Evolutionary conservation across 2,113 vertebrate genomes (phyloP).

Genomic region (Spermophilus dauricus): DNA sequence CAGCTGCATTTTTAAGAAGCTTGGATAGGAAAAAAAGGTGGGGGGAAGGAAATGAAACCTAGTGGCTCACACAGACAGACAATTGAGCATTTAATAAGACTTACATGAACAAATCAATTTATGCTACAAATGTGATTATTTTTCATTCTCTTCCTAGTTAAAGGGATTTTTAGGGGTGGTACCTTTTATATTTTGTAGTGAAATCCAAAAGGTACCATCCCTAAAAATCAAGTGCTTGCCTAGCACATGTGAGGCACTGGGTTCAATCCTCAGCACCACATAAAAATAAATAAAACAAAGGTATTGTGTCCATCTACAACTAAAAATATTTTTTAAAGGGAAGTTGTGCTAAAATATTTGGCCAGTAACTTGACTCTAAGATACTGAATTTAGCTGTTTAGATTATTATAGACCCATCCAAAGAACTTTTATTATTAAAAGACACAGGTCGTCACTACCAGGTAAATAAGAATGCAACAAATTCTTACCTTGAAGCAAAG

Average conservation of each 20-base stretch:
- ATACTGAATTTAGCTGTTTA: conserved; percentile 5
- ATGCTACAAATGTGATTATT: not conserved
- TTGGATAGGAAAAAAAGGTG: not conserved
- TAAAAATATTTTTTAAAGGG: not conserved
- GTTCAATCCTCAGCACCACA: no score
- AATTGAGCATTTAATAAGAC: not conserved
- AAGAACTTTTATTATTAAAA: not conserved
- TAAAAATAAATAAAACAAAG: no score
- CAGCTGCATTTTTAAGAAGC: not conserved
- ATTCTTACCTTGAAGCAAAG: not conserved
- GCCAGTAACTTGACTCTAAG: not conserved
- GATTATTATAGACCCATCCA: not conserved
- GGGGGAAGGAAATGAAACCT: not conserved
- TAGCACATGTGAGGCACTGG: no score
- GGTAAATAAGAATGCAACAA: not conserved
- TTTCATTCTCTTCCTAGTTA: not conserved
- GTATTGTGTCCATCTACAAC: no score
- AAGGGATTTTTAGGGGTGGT: not conserved
- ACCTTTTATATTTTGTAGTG: not conserved
- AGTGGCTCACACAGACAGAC: not conserved
- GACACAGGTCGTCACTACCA: not conserved
- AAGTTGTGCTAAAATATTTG: conserved; percentile 9
- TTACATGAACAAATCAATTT: not conserved
- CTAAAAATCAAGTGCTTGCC: no score
- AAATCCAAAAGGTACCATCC: no score